Evolutionary conservation across 2,888 invertebrate genomes (phyloP).

Genomic region (Microctonus hyperodae): DNA sequence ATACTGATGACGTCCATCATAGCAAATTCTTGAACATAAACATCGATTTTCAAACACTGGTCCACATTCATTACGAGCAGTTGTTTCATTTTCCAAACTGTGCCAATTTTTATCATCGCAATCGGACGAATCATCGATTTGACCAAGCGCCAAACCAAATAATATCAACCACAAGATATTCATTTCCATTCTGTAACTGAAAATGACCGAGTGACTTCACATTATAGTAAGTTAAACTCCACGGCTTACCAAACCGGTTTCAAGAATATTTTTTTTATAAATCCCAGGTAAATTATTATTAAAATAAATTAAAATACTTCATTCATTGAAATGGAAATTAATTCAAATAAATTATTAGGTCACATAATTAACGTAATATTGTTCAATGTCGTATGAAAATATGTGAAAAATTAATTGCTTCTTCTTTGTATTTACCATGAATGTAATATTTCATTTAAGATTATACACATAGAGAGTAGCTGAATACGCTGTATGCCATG

Average conservation of each 20-base stretch:
- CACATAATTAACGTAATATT: not conserved
- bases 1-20: conserved; percentile 65
- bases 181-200: conserved; percentile 40
- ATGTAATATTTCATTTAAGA: not conserved
- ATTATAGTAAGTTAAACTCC: not conserved
- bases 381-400: not conserved
- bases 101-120: conserved; percentile 54
- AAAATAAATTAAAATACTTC: not conserved
- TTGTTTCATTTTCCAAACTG: conserved; percentile 48
- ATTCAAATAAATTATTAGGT: not conserved
- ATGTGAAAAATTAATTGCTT: not conserved
- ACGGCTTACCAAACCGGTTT: not conserved
- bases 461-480: not conserved
- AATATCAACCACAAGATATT: conserved; percentile 37
- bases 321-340: not conserved
- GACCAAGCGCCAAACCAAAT: conserved; percentile 28
- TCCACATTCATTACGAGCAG: conserved; percentile 60
- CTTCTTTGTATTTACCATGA: not conserved
- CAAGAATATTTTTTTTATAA: not conserved
- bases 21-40: conserved; percentile 66
- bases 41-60: conserved; percentile 65
- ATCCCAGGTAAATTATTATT: not conserved
- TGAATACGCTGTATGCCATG: not conserved
- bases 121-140: conserved; percentile 36
- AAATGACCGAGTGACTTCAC: conserved; percentile 6